Evolutionary conservation across 2,113 vertebrate species (phyloP), one percentile per base, ranked within the genome.

Genomic region (Oenanthe oenanthe): DNA sequence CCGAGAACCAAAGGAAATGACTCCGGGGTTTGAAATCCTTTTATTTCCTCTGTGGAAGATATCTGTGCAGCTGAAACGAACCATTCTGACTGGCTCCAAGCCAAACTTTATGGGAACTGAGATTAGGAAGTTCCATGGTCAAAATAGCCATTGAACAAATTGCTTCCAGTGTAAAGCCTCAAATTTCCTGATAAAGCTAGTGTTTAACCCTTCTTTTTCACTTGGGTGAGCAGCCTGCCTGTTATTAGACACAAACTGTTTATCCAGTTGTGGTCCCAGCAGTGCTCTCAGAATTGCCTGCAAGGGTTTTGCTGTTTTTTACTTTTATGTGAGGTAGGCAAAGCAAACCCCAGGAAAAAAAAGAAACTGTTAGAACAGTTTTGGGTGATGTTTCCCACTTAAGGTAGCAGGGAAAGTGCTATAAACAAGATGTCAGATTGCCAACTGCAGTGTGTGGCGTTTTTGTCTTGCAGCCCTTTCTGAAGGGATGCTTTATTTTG

Each of bases 1-100:
- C 97, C 45, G 93, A 89, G 96, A 98, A 98, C 97, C 95, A 98
- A 97, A 98, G 98, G 98, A 99, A 99, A 98, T 99, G 98, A 99
- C 98, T 99, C 97, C 61, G 83, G 48, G 97, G 97, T 98, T 98
- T 98, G 96, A 98, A 98, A 97, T 98, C 97, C 98, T 97, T 98
- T 98, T 96, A 97, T 98, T 99, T 99, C 98, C 98, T 98, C 96
- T 97, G 91, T 97, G 93, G 97, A 98, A 94, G 97, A 98, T 98
- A 98, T 98, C 98, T 97, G 92, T 88, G 91, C 97, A 97, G 97
- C 97, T 97, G 98, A 97, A 97, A 98, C 1, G 92, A 98, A 96
- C 95, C 97, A 85, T 96, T 98, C 97, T 95, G 97, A 42, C 76
- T 98, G 97, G 97, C 97, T 93, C 42, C 74, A 72, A 84, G 96